These are phyloP conservation scores for Remorina albescens DNA, from an alignment of 2,797 vertebrate species.

Conservation along the genomic window DNA sequence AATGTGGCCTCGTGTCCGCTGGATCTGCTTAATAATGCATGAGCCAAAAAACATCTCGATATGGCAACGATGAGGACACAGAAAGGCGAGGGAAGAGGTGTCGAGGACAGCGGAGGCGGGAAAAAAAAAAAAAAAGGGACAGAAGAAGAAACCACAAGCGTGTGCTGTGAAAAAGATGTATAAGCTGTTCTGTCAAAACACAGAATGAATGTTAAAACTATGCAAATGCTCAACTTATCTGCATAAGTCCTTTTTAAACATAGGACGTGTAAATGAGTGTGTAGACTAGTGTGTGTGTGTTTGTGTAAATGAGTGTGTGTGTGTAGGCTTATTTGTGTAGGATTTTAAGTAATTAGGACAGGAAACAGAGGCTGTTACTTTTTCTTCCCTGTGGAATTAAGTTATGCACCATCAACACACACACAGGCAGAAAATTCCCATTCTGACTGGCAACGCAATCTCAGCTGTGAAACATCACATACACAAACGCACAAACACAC, in stretches of 20 bases:
- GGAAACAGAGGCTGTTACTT: conserved; percentile 68
- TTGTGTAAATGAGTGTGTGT: conserved; percentile 14
- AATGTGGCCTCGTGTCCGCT: background rate
- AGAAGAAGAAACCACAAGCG: background rate
- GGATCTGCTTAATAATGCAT: background rate
- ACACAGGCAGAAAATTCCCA: conserved; percentile 53
- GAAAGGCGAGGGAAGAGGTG: background rate
- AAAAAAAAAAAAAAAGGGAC: background rate
- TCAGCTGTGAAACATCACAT: conserved; percentile 65
- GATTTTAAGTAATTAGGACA: conserved; percentile 75
- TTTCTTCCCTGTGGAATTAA: conserved; percentile 68
- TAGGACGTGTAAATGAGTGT: conserved; percentile 7
- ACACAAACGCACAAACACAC: conserved; percentile 15
- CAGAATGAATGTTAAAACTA: conserved; percentile 46
- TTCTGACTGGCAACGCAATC: conserved; percentile 36
- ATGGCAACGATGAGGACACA: background rate
- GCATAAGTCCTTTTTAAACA: conserved; percentile 38
- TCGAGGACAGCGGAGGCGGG: background rate
- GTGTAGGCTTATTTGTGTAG: conserved; percentile 50
- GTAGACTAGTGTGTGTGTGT: background rate
- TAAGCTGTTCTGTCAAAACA: conserved; percentile 9
- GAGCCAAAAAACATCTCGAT: background rate
- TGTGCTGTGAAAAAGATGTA: conserved; percentile 15
- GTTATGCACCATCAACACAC: conserved; percentile 63
- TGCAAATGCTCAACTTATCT: conserved; percentile 26